Conservation (phyloP, 53 echinoderm and acorn worm species). For the Temnopleurus reevesii region DNA sequence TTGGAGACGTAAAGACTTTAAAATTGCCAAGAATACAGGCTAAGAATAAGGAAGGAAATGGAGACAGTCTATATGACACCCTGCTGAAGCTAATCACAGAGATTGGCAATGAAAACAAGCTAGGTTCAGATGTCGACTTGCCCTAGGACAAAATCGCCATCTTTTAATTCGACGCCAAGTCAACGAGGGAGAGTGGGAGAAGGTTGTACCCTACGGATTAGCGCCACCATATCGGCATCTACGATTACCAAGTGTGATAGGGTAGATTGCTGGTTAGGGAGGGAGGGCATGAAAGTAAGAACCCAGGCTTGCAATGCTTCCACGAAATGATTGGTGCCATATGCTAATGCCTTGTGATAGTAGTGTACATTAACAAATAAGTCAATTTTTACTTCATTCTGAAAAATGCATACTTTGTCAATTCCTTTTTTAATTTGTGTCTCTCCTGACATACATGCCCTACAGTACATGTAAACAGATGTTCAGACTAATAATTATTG, state of each 20-base stretch:
- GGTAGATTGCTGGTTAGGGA: conserved; percentile 13
- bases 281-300: conserved; percentile 14
- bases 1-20: neutral
- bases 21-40: neutral
- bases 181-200: neutral
- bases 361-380: too few species aligned
- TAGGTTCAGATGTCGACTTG: conserved; percentile 40
- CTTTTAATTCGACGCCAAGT: conserved; percentile 43
- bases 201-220: conserved; percentile 38
- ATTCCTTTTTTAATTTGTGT: too few species aligned
- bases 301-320: neutral
- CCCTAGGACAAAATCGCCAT: conserved; percentile 29
- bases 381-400: too few species aligned
- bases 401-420: too few species aligned
- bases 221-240: conserved; percentile 38
- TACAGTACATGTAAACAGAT: too few species aligned
- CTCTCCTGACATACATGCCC: too few species aligned
- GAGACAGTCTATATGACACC: conserved; percentile 35
- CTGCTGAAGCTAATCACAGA: conserved; percentile 46
- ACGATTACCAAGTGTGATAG: conserved; percentile 42
- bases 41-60: conserved; percentile 7
- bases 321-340: neutral
- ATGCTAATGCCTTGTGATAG: conserved; percentile 26
- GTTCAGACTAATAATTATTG: too few species aligned
- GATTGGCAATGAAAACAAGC: conserved; percentile 59